Percentiles rank a stretch among this genome's conserved stretches.
Evolutionary conservation across 2,113 vertebrate genomes (phyloP).

Genomic region (Eubucco bourcierii): DNA sequence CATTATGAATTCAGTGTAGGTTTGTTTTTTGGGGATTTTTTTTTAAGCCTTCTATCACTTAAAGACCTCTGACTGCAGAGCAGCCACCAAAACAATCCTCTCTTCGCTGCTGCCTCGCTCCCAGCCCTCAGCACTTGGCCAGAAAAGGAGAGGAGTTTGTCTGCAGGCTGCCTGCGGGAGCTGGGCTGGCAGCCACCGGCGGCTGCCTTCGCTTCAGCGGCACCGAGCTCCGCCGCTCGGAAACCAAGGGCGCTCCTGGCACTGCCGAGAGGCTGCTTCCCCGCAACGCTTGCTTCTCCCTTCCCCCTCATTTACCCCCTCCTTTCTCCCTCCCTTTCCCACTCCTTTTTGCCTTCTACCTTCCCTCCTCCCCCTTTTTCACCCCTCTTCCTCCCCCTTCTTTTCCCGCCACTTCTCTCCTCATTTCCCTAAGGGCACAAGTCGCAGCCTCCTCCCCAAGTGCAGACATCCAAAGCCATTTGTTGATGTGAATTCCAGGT

Average conservation of each 20-base stretch:
- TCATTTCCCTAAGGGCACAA: not conserved
- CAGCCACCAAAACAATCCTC: not conserved
- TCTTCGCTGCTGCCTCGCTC: not conserved
- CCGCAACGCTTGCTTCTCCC: too few species aligned
- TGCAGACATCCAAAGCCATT: not conserved
- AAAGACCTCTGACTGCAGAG: not conserved
- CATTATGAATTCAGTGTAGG: not conserved
- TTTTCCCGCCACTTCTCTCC: not conserved
- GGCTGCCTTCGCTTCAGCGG: rapidly evolving
- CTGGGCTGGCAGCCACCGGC: not conserved
- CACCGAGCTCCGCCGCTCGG: not conserved
- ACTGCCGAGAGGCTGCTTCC: not conserved
- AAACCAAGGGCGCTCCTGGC: rapidly evolving
- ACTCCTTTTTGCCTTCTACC: too few species aligned
- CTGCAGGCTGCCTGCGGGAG: rapidly evolving
- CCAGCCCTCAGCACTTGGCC: rapidly evolving
- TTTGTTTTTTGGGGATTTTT: not conserved
- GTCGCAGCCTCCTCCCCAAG: not conserved
- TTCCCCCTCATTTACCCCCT: too few species aligned
- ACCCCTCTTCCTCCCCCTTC: not conserved
- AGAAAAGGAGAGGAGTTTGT: rapidly evolving
- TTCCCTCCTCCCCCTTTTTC: too few species aligned
- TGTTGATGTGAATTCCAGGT: not conserved
- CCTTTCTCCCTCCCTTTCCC: too few species aligned
- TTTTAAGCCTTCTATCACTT: not conserved